Percentiles rank a stretch among this genome's conserved stretches.
Evolutionary conservation across 2,797 vertebrate species (phyloP).

Genomic region (Crossoptilon crossoptilon): DNA sequence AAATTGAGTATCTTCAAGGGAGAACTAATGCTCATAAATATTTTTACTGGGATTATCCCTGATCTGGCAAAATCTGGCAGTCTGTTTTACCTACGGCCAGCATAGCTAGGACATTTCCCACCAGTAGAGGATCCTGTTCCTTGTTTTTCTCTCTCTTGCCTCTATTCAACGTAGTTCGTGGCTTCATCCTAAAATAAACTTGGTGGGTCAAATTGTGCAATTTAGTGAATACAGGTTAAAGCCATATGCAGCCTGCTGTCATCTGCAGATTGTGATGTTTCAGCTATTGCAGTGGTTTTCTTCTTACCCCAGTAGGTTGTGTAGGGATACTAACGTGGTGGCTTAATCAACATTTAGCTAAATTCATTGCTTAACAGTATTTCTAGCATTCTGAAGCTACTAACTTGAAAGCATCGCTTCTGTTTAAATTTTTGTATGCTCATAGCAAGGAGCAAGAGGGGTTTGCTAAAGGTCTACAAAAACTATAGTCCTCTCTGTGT

Average conservation of each 20-base stretch:
- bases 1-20: background rate
- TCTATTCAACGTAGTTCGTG: background rate
- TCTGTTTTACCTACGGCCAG: background rate
- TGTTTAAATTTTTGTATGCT: background rate
- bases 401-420: constrained; percentile 45
- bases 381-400: constrained; percentile 52
- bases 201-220: background rate
- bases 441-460: background rate
- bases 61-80: background rate
- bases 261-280: background rate
- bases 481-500: constrained; percentile 2
- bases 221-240: background rate
- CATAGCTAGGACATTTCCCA: background rate
- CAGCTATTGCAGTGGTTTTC: constrained; percentile 9
- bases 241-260: background rate
- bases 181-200: background rate
- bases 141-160: background rate
- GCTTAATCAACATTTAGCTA: constrained; percentile 15
- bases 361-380: constrained; percentile 29
- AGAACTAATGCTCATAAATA: background rate
- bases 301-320: background rate
- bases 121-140: background rate
- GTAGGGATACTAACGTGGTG: background rate
- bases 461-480: background rate
- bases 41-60: background rate